These are phyloP conservation scores for Andrena minutula DNA, from an alignment of 2,888 invertebrate species.

Conservation along the genomic window DNA sequence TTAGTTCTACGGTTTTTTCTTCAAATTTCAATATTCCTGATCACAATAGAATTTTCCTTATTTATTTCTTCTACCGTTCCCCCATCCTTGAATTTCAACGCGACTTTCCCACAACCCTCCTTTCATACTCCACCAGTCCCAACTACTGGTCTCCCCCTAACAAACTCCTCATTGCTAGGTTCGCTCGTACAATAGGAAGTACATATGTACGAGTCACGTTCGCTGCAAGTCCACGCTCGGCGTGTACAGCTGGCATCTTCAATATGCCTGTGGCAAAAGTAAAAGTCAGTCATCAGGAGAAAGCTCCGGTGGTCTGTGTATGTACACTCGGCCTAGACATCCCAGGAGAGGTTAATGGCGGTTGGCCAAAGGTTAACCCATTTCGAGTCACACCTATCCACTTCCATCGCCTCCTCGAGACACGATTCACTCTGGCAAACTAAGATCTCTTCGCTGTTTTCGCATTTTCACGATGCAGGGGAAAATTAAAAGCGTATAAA, in stretches of 20 bases:
- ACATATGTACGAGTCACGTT: not conserved
- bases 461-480: too few species aligned
- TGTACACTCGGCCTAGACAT: slow-evolving; percentile 34
- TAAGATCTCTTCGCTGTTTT: not conserved
- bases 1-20: too few species aligned
- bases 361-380: slow-evolving; percentile 57
- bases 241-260: slow-evolving; percentile 55
- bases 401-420: slow-evolving; percentile 11
- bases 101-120: too few species aligned
- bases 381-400: slow-evolving; percentile 11
- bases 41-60: too few species aligned
- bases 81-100: too few species aligned
- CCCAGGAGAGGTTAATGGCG: slow-evolving; percentile 18
- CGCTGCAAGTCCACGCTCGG: not conserved
- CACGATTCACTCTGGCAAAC: slow-evolving; percentile 17
- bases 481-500: not conserved
- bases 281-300: slow-evolving; percentile 83
- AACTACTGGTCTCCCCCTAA: too few species aligned
- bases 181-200: too few species aligned
- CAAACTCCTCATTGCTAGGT: too few species aligned
- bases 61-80: too few species aligned
- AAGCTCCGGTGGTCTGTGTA: slow-evolving; percentile 70
- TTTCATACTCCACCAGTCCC: too few species aligned
- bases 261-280: slow-evolving; percentile 83
- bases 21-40: too few species aligned